phyloP scores from a whole-genome alignment of 2,113 vertebrate genomes.

The Psittacula cyanocephala region DNA sequence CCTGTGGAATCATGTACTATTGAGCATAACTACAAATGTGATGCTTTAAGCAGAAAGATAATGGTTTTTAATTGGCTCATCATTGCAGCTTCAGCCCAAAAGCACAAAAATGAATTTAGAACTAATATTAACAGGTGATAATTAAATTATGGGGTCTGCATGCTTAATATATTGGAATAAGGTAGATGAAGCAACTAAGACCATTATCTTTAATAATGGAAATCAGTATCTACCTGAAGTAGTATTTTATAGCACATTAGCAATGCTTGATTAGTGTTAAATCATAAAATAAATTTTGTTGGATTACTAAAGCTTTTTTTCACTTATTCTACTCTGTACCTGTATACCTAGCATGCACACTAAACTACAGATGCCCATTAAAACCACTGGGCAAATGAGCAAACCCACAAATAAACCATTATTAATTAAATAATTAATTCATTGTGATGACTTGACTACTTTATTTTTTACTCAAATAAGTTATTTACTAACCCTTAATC shows the following conservation, averaged over 20 bases:
- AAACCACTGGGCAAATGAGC: background rate
- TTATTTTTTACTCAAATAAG: background rate
- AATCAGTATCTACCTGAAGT: conserved; percentile 55
- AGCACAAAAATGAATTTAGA: conserved; percentile 72
- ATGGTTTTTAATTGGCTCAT: conserved; percentile 72
- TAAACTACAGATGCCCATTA: background rate
- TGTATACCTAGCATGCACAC: background rate
- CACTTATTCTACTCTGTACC: background rate
- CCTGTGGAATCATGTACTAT: conserved; percentile 35
- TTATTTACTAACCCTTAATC: background rate
- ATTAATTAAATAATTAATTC: background rate
- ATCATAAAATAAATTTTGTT: conserved; percentile 64
- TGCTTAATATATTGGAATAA: conserved; percentile 64
- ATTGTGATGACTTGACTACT: background rate
- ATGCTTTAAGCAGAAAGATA: conserved; percentile 69
- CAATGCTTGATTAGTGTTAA: conserved; percentile 63
- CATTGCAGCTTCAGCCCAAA: conserved; percentile 67
- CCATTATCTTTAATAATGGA: conserved; percentile 69
- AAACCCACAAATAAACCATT: background rate
- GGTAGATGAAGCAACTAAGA: conserved; percentile 61
- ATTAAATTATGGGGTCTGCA: conserved; percentile 73
- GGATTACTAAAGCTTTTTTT: conserved; percentile 35
- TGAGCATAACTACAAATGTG: conserved; percentile 46
- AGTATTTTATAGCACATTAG: conserved; percentile 67
- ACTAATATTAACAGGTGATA: conserved; percentile 75